Evolutionary conservation across 2,113 vertebrate genomes (phyloP).

Genomic region (Zosterops borbonicus): DNA sequence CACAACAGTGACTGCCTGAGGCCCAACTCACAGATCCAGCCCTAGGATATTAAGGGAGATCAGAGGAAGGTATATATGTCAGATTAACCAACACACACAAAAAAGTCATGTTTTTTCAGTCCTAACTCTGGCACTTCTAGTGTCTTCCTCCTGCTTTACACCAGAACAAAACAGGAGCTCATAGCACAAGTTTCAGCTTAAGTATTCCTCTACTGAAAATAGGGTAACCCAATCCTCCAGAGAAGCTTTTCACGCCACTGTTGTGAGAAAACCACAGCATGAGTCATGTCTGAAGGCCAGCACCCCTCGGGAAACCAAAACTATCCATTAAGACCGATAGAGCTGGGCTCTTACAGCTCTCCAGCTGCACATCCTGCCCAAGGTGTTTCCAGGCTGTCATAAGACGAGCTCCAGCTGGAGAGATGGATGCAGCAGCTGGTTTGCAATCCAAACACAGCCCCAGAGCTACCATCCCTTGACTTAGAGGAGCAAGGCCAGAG

Average conservation of each 20-base stretch:
- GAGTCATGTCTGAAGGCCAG: background rate
- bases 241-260: fast-evolving
- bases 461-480: fast-evolving
- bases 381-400: background rate
- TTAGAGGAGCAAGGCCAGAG: background rate
- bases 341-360: background rate
- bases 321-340: no score
- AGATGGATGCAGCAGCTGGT: background rate
- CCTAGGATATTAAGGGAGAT: background rate
- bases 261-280: background rate
- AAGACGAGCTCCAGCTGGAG: background rate
- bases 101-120: background rate
- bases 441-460: background rate
- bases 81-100: background rate
- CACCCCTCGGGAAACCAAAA: background rate
- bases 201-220: background rate
- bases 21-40: background rate
- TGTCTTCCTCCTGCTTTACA: background rate
- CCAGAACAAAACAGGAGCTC: background rate
- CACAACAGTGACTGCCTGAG: background rate
- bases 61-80: background rate
- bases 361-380: fast-evolving
- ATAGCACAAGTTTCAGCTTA: background rate
- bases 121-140: background rate
- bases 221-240: background rate